phyloP scores from a whole-genome alignment of 2,113 vertebrate genomes.

The cattle (Bos taurus) region DNA sequence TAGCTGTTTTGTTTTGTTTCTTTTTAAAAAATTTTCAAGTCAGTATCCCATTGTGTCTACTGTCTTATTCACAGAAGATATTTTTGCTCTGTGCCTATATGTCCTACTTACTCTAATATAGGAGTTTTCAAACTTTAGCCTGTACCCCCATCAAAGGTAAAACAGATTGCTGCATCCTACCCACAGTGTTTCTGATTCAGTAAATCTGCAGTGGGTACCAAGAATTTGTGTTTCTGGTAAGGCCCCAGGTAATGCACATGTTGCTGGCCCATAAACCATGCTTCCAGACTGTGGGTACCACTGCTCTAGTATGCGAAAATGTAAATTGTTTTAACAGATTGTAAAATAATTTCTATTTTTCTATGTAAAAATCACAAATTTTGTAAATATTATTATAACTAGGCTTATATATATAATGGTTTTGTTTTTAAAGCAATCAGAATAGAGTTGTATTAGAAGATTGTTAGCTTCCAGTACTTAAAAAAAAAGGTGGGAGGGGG shows the following conservation, averaged over 20 bases:
- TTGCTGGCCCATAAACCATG: not conserved
- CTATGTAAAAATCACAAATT: not conserved
- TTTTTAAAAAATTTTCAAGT: not conserved
- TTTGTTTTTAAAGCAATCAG: slow-evolving; percentile 28
- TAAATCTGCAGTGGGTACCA: not conserved
- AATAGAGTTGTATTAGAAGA: slow-evolving; percentile 6
- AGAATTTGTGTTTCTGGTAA: slow-evolving; percentile 3
- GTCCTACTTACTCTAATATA: not conserved
- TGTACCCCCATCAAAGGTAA: not conserved
- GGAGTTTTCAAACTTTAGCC: not conserved
- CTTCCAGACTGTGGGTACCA: not conserved
- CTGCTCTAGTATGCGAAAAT: not conserved
- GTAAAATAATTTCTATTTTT: not conserved
- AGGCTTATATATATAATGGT: not conserved
- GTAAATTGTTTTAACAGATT: not conserved
- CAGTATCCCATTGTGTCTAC: not conserved
- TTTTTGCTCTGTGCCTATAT: not conserved
- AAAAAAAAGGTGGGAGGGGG: not conserved
- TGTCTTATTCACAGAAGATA: not conserved
- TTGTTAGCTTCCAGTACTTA: not conserved
- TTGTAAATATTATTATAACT: not conserved
- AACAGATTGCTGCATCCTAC: not conserved
- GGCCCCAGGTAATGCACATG: not conserved
- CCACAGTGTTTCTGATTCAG: not conserved
- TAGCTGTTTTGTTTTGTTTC: not conserved